Conservation (phyloP, 2,113 vertebrate species). For the Passer domesticus region DNA sequence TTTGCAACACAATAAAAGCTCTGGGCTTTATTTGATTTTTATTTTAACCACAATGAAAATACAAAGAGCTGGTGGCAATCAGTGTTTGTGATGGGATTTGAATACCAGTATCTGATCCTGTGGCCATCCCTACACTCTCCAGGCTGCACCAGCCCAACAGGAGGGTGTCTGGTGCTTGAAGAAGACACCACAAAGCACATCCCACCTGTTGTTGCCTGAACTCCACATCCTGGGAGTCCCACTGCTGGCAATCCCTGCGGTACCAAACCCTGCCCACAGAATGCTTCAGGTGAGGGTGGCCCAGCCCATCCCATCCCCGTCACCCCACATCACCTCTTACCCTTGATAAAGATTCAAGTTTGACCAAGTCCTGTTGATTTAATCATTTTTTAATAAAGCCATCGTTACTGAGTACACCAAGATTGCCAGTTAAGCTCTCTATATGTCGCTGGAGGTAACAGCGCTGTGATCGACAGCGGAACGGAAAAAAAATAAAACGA, state of each 20-base stretch:
- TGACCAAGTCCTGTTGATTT: constrained; percentile 70
- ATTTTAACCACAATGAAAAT: constrained; percentile 67
- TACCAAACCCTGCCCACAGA: background rate
- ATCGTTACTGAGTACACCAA: constrained; percentile 64
- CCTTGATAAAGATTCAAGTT: constrained; percentile 59
- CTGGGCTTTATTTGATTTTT: background rate
- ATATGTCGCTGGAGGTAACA: constrained; percentile 79
- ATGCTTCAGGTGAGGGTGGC: background rate
- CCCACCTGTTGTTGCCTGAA: background rate
- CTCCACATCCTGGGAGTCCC: background rate
- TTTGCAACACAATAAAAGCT: constrained; percentile 71
- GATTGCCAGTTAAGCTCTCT: constrained; percentile 80
- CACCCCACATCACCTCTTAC: background rate
- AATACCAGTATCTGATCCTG: background rate
- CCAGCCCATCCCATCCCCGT: background rate
- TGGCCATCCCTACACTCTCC: background rate
- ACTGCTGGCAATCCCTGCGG: fast-evolving
- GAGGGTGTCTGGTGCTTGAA: background rate
- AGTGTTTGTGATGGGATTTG: background rate
- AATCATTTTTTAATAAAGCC: constrained; percentile 68
- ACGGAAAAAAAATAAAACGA: background rate
- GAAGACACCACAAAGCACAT: background rate
- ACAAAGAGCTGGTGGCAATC: constrained; percentile 77
- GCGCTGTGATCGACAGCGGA: constrained; percentile 77
- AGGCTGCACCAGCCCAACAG: background rate